Percentiles rank a stretch among this genome's conserved stretches.
phyloP scores from a whole-genome alignment of 2,113 vertebrate genomes.

The Sorex fumeus region DNA sequence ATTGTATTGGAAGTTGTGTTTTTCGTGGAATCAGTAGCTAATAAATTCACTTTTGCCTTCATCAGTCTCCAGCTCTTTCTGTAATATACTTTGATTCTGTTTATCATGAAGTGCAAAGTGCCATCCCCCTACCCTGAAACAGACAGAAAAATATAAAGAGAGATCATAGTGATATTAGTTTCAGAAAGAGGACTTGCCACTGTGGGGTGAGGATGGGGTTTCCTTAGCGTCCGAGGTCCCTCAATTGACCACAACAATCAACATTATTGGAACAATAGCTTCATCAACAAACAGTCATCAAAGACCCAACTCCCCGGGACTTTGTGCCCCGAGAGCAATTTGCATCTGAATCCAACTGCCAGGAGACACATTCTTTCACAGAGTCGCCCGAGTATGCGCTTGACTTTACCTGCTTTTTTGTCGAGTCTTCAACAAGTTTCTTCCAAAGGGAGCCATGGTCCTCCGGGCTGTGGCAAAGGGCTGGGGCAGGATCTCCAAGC shows the following conservation, averaged over 20 bases:
- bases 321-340: neutral
- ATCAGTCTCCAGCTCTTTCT: constrained; percentile 1
- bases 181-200: neutral
- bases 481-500: constrained; percentile 44
- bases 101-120: neutral
- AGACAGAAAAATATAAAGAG: neutral
- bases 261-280: neutral
- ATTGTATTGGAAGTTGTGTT: neutral
- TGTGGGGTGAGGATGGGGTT: too few species aligned
- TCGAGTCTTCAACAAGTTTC: constrained; percentile 94
- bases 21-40: neutral
- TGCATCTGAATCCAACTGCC: neutral
- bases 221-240: too few species aligned
- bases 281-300: neutral
- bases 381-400: neutral
- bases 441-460: constrained; percentile 96
- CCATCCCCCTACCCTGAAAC: neutral
- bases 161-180: neutral
- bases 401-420: constrained; percentile 94
- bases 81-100: neutral
- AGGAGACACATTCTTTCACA: neutral
- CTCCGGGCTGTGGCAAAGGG: constrained; percentile 38
- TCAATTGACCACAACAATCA: neutral
- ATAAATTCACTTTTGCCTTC: neutral
- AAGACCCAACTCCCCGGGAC: neutral